Evolutionary conservation across 2,113 vertebrate species (phyloP).

Genomic region (Albula glossodonta): DNA sequence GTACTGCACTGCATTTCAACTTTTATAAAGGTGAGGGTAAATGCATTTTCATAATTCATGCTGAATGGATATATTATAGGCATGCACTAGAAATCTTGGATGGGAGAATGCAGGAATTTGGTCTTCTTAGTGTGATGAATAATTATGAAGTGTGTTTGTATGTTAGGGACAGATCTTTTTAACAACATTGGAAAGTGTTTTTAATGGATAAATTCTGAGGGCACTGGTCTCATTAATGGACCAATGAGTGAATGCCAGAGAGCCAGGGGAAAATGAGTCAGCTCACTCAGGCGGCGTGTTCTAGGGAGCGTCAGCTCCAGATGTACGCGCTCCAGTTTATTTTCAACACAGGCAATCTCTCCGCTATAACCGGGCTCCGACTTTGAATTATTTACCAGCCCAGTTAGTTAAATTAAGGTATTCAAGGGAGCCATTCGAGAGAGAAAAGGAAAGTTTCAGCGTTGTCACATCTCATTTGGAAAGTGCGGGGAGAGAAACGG

Average conservation of each 20-base stretch:
- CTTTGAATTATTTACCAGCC: conserved; percentile 44
- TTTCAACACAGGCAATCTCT: conserved; percentile 18
- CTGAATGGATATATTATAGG: background rate
- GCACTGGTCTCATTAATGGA: background rate
- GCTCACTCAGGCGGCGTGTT: background rate
- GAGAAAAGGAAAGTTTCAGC: conserved; percentile 25
- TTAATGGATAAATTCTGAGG: background rate
- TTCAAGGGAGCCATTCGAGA: conserved; percentile 19
- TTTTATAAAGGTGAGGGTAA: background rate
- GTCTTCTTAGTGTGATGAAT: background rate
- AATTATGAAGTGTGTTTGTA: background rate
- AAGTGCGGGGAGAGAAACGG: background rate
- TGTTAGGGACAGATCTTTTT: background rate
- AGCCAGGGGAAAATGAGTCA: conserved; percentile 13
- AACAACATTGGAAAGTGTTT: background rate
- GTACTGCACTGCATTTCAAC: background rate
- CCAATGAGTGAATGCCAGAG: background rate
- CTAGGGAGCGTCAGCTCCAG: background rate
- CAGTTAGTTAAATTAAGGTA: conserved; percentile 28
- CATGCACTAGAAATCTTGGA: background rate
- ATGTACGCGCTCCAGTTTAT: conserved; percentile 15
- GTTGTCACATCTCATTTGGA: conserved; percentile 23
- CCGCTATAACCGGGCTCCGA: conserved; percentile 14
- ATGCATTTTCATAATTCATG: background rate
- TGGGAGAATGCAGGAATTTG: background rate